phyloP scores from a whole-genome alignment of 2,797 vertebrate genomes.

The Sebastiscus albofasciatus region DNA sequence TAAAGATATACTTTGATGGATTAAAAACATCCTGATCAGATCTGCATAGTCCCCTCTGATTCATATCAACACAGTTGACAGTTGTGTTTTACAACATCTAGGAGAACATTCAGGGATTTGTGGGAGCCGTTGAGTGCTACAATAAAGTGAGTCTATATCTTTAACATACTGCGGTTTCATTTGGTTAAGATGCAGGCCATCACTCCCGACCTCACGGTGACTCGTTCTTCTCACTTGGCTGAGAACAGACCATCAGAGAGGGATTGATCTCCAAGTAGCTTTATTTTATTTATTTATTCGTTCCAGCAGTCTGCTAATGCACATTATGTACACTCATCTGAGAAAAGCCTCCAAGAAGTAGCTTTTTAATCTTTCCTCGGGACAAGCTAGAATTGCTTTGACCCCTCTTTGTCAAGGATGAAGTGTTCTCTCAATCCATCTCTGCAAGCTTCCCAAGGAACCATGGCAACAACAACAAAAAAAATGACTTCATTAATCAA shows the following conservation, averaged over 20 bases:
- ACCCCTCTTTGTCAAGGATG: constrained; percentile 65
- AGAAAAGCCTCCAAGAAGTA: constrained; percentile 32
- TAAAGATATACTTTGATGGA: background rate
- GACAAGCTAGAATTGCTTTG: constrained; percentile 50
- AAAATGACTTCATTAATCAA: constrained; percentile 73
- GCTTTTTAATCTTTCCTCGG: constrained; percentile 56
- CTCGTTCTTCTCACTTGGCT: constrained; percentile 13
- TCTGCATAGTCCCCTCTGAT: background rate
- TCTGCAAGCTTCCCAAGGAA: constrained; percentile 27
- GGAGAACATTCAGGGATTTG: background rate
- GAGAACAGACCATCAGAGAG: constrained; percentile 4
- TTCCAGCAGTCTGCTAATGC: constrained; percentile 35
- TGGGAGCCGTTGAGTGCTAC: background rate
- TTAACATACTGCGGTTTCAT: background rate
- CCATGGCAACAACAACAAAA: constrained; percentile 44
- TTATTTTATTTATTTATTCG: constrained; percentile 8
- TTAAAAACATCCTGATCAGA: background rate
- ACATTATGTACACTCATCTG: constrained; percentile 25
- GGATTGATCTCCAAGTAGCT: constrained; percentile 19
- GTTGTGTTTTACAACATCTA: background rate
- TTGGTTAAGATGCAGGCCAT: constrained; percentile 7
- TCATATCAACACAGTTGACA: background rate
- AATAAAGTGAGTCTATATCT: background rate
- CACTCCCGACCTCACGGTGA: background rate
- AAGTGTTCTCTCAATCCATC: constrained; percentile 56